These are phyloP conservation scores for Rhegmatorhina hoffmannsi DNA, from an alignment of 2,113 vertebrate genomes.

Conservation along the genomic window DNA sequence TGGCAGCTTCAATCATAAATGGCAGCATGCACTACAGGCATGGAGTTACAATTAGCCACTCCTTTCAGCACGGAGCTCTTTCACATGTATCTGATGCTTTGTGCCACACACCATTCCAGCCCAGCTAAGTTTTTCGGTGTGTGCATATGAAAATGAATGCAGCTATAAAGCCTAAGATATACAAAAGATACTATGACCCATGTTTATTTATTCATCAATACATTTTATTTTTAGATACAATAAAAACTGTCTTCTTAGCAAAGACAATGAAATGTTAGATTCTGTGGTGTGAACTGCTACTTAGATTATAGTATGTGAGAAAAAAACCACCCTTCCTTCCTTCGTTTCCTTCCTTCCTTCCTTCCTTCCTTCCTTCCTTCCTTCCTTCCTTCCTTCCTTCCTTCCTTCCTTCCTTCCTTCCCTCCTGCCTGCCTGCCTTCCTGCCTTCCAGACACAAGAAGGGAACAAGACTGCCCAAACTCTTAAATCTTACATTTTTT, in stretches of 20 bases:
- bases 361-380: no score
- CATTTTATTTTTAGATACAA: not conserved
- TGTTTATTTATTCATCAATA: not conserved
- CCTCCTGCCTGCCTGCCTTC: no score
- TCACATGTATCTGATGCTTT: not conserved
- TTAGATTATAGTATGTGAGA: not conserved
- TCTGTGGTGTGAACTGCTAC: not conserved
- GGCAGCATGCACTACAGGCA: not conserved
- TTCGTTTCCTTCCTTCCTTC: no score
- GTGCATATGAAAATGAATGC: not conserved
- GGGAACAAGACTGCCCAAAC: rapidly evolving
- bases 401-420: no score
- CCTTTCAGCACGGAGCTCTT: not conserved
- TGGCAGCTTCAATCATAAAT: constrained; percentile 3
- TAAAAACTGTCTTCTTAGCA: not conserved
- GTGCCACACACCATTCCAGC: not conserved
- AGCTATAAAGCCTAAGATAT: not conserved
- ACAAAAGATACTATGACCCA: rapidly evolving
- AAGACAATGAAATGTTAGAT: not conserved
- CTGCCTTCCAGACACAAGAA: not conserved
- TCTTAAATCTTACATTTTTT: not conserved
- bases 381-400: no score
- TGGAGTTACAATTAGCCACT: not conserved
- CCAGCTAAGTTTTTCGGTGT: not conserved
- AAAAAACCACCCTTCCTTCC: not conserved